Conservation (phyloP, 2,113 vertebrate genomes). For the Blennius ocellaris region DNA sequence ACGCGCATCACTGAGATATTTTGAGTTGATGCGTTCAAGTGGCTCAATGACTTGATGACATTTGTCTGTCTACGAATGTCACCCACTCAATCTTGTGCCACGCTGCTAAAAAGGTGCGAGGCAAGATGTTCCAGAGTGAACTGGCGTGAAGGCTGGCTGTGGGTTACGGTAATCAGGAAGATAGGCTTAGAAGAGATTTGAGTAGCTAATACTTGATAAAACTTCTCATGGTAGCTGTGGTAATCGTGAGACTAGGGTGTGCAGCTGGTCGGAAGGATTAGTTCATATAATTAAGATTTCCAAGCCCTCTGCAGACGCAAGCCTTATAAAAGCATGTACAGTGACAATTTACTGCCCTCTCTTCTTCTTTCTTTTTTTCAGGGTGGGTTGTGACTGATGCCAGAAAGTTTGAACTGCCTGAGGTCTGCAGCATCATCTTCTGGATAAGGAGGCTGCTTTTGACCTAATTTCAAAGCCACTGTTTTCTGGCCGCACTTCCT, state of each 20-base stretch:
- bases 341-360: slow-evolving; percentile 10
- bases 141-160: slow-evolving; percentile 22
- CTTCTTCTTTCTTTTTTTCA: slow-evolving; percentile 41
- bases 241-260: slow-evolving; percentile 10
- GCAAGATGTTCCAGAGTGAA: slow-evolving; percentile 19
- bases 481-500: slow-evolving; percentile 71
- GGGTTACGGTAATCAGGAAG: slow-evolving; percentile 37
- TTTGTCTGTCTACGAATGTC: neutral
- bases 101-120: slow-evolving; percentile 10
- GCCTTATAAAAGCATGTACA: neutral
- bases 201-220: slow-evolving; percentile 24
- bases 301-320: no score
- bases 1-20: neutral
- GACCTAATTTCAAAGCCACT: slow-evolving; percentile 57
- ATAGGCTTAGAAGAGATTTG: slow-evolving; percentile 38
- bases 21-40: neutral
- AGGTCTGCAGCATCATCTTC: slow-evolving; percentile 26
- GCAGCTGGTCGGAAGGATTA: slow-evolving; percentile 4
- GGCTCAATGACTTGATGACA: neutral
- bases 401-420: slow-evolving; percentile 30
- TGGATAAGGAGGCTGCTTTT: slow-evolving; percentile 15
- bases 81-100: neutral
- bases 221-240: neutral
- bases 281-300: neutral
- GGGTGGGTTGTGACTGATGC: slow-evolving; percentile 21